These are phyloP conservation scores for Natrix natrix DNA, from an alignment of 2,797 vertebrate genomes.

Conservation along the genomic window DNA sequence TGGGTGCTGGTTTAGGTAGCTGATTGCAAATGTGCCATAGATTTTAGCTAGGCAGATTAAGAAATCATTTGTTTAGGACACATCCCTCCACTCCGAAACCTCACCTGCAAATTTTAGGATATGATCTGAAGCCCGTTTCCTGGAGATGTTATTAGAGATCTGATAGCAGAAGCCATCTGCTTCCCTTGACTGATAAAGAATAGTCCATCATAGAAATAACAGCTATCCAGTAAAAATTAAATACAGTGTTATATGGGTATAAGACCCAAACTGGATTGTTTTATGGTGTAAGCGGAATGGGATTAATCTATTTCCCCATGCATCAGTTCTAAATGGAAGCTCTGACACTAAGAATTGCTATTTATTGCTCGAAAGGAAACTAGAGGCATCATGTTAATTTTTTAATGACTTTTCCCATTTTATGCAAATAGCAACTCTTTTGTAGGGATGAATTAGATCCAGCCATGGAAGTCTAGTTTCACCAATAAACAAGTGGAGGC, in stretches of 20 bases:
- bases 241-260: neutral
- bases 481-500: neutral
- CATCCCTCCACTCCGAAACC: neutral
- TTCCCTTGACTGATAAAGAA: neutral
- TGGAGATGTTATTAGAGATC: neutral
- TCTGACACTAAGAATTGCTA: neutral
- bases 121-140: neutral
- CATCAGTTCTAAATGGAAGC: neutral
- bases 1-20: neutral
- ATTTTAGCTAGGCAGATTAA: neutral
- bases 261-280: neutral
- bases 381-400: neutral
- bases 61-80: too few relatives aligned
- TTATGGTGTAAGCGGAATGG: neutral
- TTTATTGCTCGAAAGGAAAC: neutral
- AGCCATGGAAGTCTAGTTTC: neutral
- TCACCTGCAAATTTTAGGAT: neutral
- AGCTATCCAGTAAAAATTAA: neutral
- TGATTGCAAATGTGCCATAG: neutral
- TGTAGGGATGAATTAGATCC: neutral
- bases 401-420: neutral
- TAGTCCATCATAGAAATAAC: neutral
- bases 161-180: neutral
- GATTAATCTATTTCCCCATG: neutral
- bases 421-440: neutral